Conservation (phyloP, 2,113 vertebrate species). For the Prinia subflava region DNA sequence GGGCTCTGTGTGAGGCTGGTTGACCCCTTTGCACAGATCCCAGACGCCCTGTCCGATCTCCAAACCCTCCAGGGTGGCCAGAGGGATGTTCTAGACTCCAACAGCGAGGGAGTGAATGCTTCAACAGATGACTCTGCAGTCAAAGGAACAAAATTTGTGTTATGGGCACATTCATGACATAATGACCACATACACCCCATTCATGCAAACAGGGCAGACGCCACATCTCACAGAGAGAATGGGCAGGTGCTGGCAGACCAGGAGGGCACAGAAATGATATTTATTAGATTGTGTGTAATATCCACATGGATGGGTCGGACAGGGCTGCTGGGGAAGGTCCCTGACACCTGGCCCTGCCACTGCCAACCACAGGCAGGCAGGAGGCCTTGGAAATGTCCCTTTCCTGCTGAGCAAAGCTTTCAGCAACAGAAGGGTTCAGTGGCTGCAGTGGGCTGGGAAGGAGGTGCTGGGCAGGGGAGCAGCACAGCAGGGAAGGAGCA, state of each 20-base stretch:
- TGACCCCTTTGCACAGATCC: too few species aligned
- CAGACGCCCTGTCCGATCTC: too few species aligned
- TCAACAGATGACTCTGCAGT: not conserved
- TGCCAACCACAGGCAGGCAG: rapidly evolving
- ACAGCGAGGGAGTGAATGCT: not conserved
- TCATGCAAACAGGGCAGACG: not conserved
- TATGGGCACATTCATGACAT: rapidly evolving
- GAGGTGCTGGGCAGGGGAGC: not conserved
- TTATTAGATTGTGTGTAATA: not conserved
- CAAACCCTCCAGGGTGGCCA: too few species aligned
- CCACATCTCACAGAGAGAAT: not conserved
- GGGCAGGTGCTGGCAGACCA: not conserved
- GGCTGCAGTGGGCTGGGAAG: rapidly evolving
- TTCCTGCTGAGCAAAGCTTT: not conserved
- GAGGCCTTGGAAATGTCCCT: not conserved
- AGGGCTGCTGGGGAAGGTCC: not conserved
- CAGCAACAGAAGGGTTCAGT: not conserved
- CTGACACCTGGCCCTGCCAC: not conserved
- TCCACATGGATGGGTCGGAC: rapidly evolving
- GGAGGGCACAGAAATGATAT: rapidly evolving
- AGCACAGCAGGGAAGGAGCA: not conserved
- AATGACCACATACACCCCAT: too few species aligned
- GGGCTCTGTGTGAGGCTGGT: too few species aligned
- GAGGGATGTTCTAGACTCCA: too few species aligned
- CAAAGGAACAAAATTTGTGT: not conserved